Conservation (phyloP, 2,797 vertebrate genomes). For the Spinibarbus caldwelli region DNA sequence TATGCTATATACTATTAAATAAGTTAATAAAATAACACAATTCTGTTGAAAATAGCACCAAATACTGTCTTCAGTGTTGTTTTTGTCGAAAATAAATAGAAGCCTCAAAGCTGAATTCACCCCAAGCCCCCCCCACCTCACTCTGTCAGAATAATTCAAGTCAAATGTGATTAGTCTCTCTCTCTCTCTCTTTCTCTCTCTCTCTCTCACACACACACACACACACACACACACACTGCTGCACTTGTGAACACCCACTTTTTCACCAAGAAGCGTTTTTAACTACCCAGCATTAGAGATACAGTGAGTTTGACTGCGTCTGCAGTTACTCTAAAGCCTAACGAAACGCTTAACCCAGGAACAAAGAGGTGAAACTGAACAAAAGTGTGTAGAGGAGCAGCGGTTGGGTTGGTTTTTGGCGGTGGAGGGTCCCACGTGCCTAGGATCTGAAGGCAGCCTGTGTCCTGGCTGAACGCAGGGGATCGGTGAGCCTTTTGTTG, state of each 20-base stretch:
- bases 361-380: constrained; percentile 45
- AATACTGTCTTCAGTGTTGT: background rate
- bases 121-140: background rate
- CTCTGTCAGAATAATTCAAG: constrained; percentile 54
- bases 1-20: background rate
- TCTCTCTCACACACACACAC: constrained; percentile 44
- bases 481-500: constrained; percentile 73
- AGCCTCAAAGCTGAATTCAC: background rate
- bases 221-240: constrained; percentile 38
- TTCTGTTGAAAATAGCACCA: background rate
- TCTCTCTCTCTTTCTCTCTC: constrained; percentile 34
- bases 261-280: background rate
- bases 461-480: constrained; percentile 68
- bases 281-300: background rate
- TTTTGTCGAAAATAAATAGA: constrained; percentile 3
- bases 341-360: constrained; percentile 31
- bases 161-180: constrained; percentile 57
- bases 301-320: background rate
- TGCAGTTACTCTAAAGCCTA: background rate
- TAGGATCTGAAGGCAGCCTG: constrained; percentile 62
- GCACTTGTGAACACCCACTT: constrained; percentile 31
- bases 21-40: background rate
- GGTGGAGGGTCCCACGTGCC: constrained; percentile 66
- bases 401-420: background rate
- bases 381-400: constrained; percentile 54